Evolutionary conservation across 2,888 invertebrate species (phyloP).

Genomic region (Agonopterix subpropinquella): DNA sequence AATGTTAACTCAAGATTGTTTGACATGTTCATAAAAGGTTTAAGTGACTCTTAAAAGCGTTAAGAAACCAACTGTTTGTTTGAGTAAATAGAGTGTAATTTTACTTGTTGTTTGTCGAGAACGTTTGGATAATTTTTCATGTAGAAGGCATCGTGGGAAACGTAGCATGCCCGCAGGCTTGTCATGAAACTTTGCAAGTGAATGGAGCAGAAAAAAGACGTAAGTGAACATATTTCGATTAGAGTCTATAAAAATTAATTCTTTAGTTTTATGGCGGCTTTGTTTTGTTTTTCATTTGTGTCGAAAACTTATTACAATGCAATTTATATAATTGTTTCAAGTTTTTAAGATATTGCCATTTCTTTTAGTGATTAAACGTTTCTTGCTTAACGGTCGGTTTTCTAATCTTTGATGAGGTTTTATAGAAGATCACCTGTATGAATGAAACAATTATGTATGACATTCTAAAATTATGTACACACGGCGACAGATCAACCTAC

Average conservation of each 20-base stretch:
- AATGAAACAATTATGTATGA: too few species aligned
- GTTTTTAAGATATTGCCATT: too few species aligned
- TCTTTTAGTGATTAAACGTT: too few species aligned
- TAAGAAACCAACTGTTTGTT: not conserved
- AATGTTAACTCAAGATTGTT: slow-evolving; percentile 21
- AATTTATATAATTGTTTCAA: too few species aligned
- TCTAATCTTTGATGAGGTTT: too few species aligned
- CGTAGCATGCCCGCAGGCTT: slow-evolving; percentile 78
- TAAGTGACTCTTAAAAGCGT: slow-evolving; percentile 2
- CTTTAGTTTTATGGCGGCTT: not conserved
- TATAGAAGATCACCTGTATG: too few species aligned
- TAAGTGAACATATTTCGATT: slow-evolving; percentile 42
- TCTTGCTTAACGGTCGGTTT: too few species aligned
- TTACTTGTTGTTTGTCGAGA: slow-evolving; percentile 4
- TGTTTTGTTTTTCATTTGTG: too few species aligned
- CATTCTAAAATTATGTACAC: too few species aligned
- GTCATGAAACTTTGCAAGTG: slow-evolving; percentile 59
- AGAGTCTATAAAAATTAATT: slow-evolving; percentile 22
- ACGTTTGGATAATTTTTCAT: slow-evolving; percentile 20
- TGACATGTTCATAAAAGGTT: slow-evolving; percentile 14
- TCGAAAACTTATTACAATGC: too few species aligned
- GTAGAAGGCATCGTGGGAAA: slow-evolving; percentile 70
- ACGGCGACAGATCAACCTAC: too few species aligned
- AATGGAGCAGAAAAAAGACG: slow-evolving; percentile 40
- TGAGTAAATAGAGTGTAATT: slow-evolving; percentile 6